phyloP scores from a whole-genome alignment of 64 coral and sea anemone species.

The Stichodactyla helianthus region DNA sequence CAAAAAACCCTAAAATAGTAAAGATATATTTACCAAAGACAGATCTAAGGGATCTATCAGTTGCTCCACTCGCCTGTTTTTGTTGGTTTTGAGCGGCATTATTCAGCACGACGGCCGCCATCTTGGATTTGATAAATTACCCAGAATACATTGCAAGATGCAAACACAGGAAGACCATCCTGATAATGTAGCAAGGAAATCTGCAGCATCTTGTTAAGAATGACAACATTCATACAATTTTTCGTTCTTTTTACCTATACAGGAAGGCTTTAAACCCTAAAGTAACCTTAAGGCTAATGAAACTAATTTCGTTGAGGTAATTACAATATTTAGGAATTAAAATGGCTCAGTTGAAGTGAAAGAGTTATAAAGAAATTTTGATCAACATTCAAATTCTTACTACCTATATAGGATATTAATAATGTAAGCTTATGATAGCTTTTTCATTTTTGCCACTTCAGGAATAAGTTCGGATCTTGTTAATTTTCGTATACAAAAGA shows the following conservation, averaged over 20 bases:
- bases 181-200: neutral
- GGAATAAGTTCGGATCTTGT: too few relatives aligned
- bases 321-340: neutral
- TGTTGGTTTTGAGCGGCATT: conserved; percentile 49
- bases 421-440: too few relatives aligned
- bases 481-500: too few relatives aligned
- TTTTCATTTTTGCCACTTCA: too few relatives aligned
- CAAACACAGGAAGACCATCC: conserved; percentile 7
- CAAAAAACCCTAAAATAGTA: neutral
- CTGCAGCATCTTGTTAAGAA: neutral
- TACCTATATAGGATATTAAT: neutral
- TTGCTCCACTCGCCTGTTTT: conserved; percentile 39
- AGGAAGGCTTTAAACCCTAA: neutral
- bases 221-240: neutral
- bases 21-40: conserved; percentile 75
- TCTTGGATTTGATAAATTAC: conserved; percentile 45
- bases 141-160: conserved; percentile 14
- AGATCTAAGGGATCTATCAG: conserved; percentile 86
- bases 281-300: neutral
- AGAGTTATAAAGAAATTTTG: neutral
- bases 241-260: neutral
- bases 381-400: neutral
- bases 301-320: neutral
- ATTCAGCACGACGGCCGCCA: conserved; percentile 67
- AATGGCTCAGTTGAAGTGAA: neutral